A percentile compares a stretch with the other conserved stretches of the same genome.
These are phyloP conservation scores for Botrylloides violaceus DNA, from an alignment of 23 tunicate genomes.

Conservation along the genomic window DNA sequence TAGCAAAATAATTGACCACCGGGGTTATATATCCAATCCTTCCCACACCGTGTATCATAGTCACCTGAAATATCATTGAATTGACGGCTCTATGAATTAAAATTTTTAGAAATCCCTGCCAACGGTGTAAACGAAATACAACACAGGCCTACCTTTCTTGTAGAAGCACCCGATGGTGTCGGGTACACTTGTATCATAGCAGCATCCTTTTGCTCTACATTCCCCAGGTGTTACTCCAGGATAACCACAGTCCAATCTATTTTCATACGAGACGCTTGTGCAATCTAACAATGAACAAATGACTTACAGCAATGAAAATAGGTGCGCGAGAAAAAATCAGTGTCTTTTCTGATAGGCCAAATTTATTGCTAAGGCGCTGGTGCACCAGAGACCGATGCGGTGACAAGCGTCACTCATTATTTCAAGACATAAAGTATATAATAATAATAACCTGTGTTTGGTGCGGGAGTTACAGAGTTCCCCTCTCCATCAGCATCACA, in stretches of 20 bases:
- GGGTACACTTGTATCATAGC: conserved; percentile 57
- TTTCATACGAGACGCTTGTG: conserved; percentile 32
- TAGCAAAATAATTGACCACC: conserved; percentile 65
- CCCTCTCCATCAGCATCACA: conserved; percentile 62
- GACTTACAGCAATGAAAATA: too few relatives aligned
- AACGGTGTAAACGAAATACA: too few relatives aligned
- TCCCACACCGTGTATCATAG: conserved; percentile 79
- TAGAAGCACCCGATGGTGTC: conserved; percentile 68
- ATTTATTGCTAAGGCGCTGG: too few relatives aligned
- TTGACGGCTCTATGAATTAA: neutral
- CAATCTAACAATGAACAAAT: too few relatives aligned
- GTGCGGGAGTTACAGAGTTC: conserved; percentile 30
- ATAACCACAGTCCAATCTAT: conserved; percentile 86
- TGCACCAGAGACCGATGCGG: too few relatives aligned
- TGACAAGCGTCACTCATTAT: too few relatives aligned
- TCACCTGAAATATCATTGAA: conserved; percentile 32
- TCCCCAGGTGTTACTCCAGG: conserved; percentile 40
- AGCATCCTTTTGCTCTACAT: conserved; percentile 80
- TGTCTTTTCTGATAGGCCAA: too few relatives aligned
- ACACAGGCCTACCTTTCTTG: conserved; percentile 42
- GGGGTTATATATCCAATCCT: conserved; percentile 75
- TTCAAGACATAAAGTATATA: too few relatives aligned
- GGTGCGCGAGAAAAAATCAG: too few relatives aligned
- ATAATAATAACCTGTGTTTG: conserved; percentile 11
- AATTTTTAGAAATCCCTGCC: neutral